These are phyloP conservation scores for Epirrhoe tristata DNA, from an alignment of 2,888 invertebrate genomes.

Conservation along the genomic window DNA sequence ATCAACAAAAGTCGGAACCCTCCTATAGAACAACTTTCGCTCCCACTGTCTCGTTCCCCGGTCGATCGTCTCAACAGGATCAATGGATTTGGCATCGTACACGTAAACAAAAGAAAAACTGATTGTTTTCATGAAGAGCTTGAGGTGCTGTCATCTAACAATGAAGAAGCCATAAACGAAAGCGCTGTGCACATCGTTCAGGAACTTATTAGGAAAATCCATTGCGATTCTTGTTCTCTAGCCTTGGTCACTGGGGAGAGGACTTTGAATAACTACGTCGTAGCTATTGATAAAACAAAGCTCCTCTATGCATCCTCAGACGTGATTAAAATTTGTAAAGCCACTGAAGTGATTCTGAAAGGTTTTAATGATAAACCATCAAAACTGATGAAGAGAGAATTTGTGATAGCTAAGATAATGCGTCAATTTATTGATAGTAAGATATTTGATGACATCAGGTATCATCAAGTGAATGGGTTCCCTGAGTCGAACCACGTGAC, in stretches of 20 bases:
- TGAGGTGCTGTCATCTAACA: neutral
- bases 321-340: conserved; percentile 22
- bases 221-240: conserved; percentile 23
- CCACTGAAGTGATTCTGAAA: conserved; percentile 14
- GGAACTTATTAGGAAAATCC: conserved; percentile 19
- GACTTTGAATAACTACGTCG: conserved; percentile 8
- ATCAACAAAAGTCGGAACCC: conserved; percentile 8
- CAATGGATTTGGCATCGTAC: conserved; percentile 2
- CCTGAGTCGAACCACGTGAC: conserved; percentile 26
- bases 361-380: conserved; percentile 14
- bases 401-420: conserved; percentile 24
- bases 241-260: conserved; percentile 18
- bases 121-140: conserved; percentile 5
- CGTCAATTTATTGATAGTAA: conserved; percentile 18
- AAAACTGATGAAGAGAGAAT: conserved; percentile 5
- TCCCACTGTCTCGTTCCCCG: conserved; percentile 19
- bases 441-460: conserved; percentile 21
- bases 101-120: conserved; percentile 4
- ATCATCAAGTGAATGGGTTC: conserved; percentile 25
- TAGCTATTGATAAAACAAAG: conserved; percentile 12
- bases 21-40: conserved; percentile 16
- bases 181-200: conserved; percentile 15
- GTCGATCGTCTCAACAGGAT: conserved; percentile 24
- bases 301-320: conserved; percentile 22
- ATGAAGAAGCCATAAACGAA: conserved; percentile 18